A percentile compares a stretch with the other conserved stretches of the same genome.
Evolutionary conservation across 2,888 invertebrate genomes (phyloP).

Genomic region (Metacarcinus magister): DNA sequence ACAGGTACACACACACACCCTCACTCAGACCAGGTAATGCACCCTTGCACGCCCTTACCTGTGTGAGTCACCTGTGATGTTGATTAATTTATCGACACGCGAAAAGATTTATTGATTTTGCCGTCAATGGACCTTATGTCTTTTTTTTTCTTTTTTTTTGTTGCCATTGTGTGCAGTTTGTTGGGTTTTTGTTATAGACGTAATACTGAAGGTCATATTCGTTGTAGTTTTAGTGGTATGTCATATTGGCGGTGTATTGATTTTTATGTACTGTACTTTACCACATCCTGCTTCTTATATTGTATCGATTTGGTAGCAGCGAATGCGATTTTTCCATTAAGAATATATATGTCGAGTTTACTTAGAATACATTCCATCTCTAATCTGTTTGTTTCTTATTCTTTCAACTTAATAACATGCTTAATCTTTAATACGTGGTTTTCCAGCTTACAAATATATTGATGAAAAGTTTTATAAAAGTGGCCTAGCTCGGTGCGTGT

Average conservation of each 20-base stretch:
- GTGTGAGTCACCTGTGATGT: neutral
- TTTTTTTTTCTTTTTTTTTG: neutral
- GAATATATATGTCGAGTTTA: neutral
- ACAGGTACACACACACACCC: neutral
- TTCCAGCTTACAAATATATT: neutral
- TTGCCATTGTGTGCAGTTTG: neutral
- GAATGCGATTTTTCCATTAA: neutral
- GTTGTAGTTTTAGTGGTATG: neutral
- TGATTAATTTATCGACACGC: neutral
- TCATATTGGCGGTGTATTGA: neutral
- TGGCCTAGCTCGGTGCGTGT: neutral
- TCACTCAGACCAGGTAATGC: neutral
- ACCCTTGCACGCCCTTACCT: neutral
- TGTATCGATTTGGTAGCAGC: neutral
- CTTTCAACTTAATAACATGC: neutral
- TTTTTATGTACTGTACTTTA: neutral
- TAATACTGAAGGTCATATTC: neutral
- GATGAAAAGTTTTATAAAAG: neutral
- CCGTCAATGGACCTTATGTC: neutral
- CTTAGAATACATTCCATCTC: too few relatives aligned
- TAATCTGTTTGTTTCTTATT: neutral
- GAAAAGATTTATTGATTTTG: neutral
- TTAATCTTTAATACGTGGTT: neutral
- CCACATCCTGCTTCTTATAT: neutral
- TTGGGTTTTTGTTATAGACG: neutral